phyloP scores from a whole-genome alignment of 2,888 invertebrate genomes.

The Parnassius smintheus region DNA sequence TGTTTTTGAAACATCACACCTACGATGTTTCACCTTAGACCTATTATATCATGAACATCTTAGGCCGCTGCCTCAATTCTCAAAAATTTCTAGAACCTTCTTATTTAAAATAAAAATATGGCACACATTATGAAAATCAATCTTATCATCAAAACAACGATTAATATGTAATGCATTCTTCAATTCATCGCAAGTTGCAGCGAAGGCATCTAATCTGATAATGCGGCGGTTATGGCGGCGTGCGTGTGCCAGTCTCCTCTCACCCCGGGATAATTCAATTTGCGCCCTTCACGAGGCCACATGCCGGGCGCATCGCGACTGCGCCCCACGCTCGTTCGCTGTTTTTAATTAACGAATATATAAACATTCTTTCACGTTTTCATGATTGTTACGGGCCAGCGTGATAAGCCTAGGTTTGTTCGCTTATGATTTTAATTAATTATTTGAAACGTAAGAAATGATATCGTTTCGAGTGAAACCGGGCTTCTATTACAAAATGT shows the following conservation, averaged over 20 bases:
- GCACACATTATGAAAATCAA: neutral
- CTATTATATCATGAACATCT: too few relatives aligned
- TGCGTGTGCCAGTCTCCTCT: slow-evolving; percentile 36
- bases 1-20: too few relatives aligned
- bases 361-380: slow-evolving; percentile 22
- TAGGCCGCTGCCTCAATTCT: too few relatives aligned
- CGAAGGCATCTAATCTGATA: slow-evolving; percentile 50
- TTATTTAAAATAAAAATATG: too few relatives aligned
- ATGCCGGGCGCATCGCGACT: slow-evolving; percentile 39
- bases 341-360: slow-evolving; percentile 60
- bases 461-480: too few relatives aligned
- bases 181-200: slow-evolving; percentile 37
- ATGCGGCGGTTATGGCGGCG: slow-evolving; percentile 46
- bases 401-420: neutral
- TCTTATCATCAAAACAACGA: slow-evolving; percentile 11
- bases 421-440: too few relatives aligned
- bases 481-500: too few relatives aligned
- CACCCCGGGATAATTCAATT: slow-evolving; percentile 43
- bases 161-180: slow-evolving; percentile 31
- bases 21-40: too few relatives aligned
- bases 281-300: slow-evolving; percentile 42
- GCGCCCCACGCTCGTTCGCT: slow-evolving; percentile 42
- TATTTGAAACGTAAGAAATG: too few relatives aligned
- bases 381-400: slow-evolving; percentile 5
- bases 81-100: too few relatives aligned